These are phyloP conservation scores for Stenotaenia linearis DNA, from an alignment of 2,888 invertebrate species.

Conservation along the genomic window DNA sequence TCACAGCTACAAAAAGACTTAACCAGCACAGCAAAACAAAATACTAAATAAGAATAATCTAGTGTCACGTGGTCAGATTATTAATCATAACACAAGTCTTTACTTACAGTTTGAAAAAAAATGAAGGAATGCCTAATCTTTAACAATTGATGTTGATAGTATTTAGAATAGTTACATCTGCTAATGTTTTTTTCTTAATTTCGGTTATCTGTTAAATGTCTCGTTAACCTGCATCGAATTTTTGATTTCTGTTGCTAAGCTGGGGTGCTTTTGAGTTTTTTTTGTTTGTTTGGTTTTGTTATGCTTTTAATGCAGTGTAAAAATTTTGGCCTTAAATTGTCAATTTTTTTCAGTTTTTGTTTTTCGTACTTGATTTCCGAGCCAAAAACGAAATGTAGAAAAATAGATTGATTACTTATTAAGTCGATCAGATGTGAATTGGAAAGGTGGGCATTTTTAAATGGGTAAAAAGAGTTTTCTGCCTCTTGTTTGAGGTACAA, in stretches of 20 bases:
- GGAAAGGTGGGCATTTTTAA: not conserved
- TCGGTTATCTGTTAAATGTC: not conserved
- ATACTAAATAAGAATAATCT: not conserved
- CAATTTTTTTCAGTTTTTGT: not conserved
- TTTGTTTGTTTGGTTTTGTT: not conserved
- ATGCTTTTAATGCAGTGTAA: not conserved
- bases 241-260: not conserved
- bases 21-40: not conserved
- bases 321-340: too few relatives aligned
- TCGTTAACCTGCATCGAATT: not conserved
- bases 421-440: too few relatives aligned
- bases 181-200: not conserved
- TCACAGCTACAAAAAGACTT: too few relatives aligned
- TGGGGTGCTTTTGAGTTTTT: not conserved
- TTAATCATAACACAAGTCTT: not conserved
- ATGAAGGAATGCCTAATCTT: not conserved
- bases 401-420: too few relatives aligned
- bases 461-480: not conserved
- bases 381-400: too few relatives aligned
- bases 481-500: not conserved
- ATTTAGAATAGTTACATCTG: not conserved
- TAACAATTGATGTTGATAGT: not conserved
- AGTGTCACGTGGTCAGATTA: not conserved
- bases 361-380: not conserved
- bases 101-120: not conserved